Evolutionary conservation across 2,888 invertebrate genomes (phyloP).

Genomic region (Limnephilus auricula): DNA sequence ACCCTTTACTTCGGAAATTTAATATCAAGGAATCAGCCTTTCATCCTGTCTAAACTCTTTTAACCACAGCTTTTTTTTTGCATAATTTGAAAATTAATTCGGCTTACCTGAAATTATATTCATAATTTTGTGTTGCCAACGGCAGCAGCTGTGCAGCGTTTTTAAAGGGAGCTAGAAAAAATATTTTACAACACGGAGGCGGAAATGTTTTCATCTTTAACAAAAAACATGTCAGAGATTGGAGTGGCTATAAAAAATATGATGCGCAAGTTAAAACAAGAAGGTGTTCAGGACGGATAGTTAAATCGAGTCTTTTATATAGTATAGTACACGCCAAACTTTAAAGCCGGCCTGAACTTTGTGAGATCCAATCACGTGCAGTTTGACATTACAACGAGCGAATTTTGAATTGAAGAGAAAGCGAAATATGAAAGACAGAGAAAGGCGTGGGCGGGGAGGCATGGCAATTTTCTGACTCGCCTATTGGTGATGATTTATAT

Average conservation of each 20-base stretch:
- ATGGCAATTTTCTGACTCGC: too few relatives aligned
- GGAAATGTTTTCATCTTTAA: neutral
- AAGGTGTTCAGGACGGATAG: neutral
- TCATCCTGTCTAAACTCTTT: neutral
- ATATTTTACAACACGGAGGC: neutral
- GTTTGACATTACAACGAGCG: too few relatives aligned
- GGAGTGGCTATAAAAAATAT: too few relatives aligned
- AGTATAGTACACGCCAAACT: too few relatives aligned
- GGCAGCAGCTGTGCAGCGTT: neutral
- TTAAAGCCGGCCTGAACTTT: too few relatives aligned
- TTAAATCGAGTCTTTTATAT: too few relatives aligned
- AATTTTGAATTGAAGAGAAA: too few relatives aligned
- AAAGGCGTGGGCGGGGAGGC: too few relatives aligned
- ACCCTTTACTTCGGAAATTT: neutral
- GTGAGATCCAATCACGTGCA: too few relatives aligned
- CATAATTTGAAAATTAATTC: neutral
- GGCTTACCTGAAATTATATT: neutral
- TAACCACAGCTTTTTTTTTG: neutral
- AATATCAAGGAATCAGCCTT: neutral
- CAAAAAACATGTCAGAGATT: neutral
- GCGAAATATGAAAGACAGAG: too few relatives aligned
- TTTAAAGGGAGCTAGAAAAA: neutral
- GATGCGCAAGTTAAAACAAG: too few relatives aligned
- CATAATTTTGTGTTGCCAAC: neutral
- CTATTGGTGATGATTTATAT: too few relatives aligned